A percentile compares a stretch with the other conserved stretches of the same genome.
These are phyloP conservation scores for Triplophysa siluroides DNA, from an alignment of 2,113 vertebrate genomes.

Conservation along the genomic window DNA sequence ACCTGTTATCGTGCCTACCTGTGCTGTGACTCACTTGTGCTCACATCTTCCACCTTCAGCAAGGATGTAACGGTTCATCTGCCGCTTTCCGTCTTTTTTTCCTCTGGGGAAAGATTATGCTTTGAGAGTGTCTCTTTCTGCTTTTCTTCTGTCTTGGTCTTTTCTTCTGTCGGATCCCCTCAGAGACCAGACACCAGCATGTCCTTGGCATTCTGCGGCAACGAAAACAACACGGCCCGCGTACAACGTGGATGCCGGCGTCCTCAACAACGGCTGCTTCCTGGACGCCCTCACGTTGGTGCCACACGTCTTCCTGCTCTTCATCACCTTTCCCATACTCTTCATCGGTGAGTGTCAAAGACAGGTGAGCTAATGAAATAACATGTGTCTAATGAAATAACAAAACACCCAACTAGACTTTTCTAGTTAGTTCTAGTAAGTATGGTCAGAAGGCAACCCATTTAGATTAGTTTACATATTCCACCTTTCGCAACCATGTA, in stretches of 20 bases:
- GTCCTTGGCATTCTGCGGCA: constrained; percentile 97
- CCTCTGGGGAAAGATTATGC: constrained; percentile 16
- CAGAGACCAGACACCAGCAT: constrained; percentile 83
- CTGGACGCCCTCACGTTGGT: constrained; percentile 97
- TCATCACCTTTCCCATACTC: constrained; percentile 99
- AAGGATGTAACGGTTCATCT: constrained; percentile 44
- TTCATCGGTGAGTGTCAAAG: constrained; percentile 88
- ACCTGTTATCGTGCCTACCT: constrained; percentile 7
- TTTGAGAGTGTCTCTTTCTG: constrained; percentile 21
- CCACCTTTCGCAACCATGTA: neutral
- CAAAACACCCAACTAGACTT: neutral
- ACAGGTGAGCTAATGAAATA: constrained; percentile 9
- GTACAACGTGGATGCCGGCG: constrained; percentile 92
- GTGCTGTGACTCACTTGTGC: neutral
- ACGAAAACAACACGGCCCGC: constrained; percentile 87
- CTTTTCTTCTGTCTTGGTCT: constrained; percentile 26
- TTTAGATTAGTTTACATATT: neutral
- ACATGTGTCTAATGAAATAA: neutral
- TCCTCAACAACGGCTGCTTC: constrained; percentile 98
- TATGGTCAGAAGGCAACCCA: neutral
- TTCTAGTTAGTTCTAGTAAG: neutral
- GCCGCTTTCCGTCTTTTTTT: neutral
- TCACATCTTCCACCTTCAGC: constrained; percentile 34
- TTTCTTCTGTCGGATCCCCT: constrained; percentile 46
- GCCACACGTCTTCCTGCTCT: constrained; percentile 95